phyloP scores from a whole-genome alignment of 1,140 invertebrate species.

The Phthorimaea operculella region DNA sequence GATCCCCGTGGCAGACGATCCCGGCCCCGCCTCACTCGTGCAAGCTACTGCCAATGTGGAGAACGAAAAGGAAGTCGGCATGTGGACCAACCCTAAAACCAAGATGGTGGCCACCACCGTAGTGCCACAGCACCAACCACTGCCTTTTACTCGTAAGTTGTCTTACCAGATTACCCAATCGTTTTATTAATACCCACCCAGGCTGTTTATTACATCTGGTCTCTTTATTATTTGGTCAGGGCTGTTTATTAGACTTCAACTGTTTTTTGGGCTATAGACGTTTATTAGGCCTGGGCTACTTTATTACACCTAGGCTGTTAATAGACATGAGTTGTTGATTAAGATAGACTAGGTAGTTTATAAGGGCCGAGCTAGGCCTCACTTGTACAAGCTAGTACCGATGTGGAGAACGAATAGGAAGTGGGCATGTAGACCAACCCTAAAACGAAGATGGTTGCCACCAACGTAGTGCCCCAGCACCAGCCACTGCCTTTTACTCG shows the following conservation, averaged over 20 bases:
- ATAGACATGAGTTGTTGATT: too few species aligned
- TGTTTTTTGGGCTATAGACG: too few species aligned
- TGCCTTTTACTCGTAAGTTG: constrained; percentile 60
- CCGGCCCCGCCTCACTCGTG: constrained; percentile 51
- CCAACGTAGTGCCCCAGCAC: constrained; percentile 51
- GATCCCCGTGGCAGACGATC: constrained; percentile 39
- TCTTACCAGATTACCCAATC: too few species aligned
- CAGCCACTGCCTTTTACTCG: constrained; percentile 57
- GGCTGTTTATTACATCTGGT: too few species aligned
- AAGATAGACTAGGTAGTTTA: too few species aligned
- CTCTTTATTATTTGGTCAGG: too few species aligned
- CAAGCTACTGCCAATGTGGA: constrained; percentile 53
- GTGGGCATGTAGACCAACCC: constrained; percentile 64
- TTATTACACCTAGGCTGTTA: too few species aligned
- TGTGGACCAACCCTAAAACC: constrained; percentile 64
- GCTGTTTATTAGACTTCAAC: too few species aligned
- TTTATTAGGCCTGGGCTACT: too few species aligned
- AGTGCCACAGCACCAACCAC: constrained; percentile 47
- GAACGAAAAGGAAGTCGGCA: constrained; percentile 63
- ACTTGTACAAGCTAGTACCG: constrained; percentile 48
- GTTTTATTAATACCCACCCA: too few species aligned
- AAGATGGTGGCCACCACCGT: constrained; percentile 60
- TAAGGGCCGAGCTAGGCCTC: constrained; percentile 53
- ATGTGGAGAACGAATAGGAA: constrained; percentile 63
- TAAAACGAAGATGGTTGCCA: constrained; percentile 61